Evolutionary conservation across 2,888 invertebrate genomes (phyloP), one percentile per base, ranked within the genome.

Genomic region (Drosophila paracracens): DNA sequence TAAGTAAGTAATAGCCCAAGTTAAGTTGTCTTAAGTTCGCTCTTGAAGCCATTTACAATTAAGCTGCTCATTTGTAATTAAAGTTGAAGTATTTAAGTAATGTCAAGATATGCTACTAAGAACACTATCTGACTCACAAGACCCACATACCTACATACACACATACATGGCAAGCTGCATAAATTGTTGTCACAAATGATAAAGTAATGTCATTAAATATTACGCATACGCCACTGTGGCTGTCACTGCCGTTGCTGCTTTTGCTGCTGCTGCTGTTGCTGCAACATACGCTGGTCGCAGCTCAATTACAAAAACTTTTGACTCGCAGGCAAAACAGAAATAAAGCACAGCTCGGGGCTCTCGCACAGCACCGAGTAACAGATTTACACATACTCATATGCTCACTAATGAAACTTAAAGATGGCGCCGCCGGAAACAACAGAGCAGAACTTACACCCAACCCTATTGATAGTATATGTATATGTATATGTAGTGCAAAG

Each of bases 361-460:
- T 8, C 21, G 36, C 38, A 64, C 43, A 70, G 31, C 27, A 63
- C 36, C 43, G 29, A 72, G 51, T 10, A 33, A 57, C 73, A 80
- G 83, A 85, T 81, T 75, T 79, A 72, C 77, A 77, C 84, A 76
- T 74, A 82, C 80, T 79, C 75, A 68, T n/a, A 13, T 70, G 70
- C 81, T 70, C 70, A 83, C 74, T 77, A 79, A 85, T 85, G 85
- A 76, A 87, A 87, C 80, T 85, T 76, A 76, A 83, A 87, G 88
- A 87, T 87, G 87, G 83, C 87, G 87, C 89, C 87, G 89, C 83
- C 82, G 87, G 89, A 89, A 81, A 69, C 51, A 54, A 75, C 60
- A 58, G 66, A 36, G 38, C 29, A 62, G 62, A 81, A 85, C 74
- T 76, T 82, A 68, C 54, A 50, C 70, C 50, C 33, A 33, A 51